These are phyloP conservation scores for Pristionchus maxplancki DNA, from an alignment of 2,888 invertebrate species.

Conservation along the genomic window DNA sequence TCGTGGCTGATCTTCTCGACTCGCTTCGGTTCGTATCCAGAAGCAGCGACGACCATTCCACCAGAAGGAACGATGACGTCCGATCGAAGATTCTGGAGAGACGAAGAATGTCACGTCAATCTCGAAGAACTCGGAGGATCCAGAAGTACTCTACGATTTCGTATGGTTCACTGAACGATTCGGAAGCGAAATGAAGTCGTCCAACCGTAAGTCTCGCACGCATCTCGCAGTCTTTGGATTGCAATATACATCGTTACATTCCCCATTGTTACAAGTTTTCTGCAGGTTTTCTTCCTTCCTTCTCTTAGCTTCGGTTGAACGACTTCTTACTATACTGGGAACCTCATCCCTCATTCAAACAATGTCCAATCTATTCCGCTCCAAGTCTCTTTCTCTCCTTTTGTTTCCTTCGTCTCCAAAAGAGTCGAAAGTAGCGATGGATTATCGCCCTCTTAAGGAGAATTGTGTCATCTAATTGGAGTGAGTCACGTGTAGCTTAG, in stretches of 20 bases:
- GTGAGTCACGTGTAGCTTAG: background rate
- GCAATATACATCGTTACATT: background rate
- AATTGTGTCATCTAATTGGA: background rate
- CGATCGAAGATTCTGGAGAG: constrained; percentile 6
- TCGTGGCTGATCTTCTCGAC: constrained; percentile 44
- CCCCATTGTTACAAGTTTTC: background rate
- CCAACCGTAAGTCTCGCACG: no score
- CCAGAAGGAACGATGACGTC: constrained; percentile 51
- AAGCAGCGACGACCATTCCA: constrained; percentile 39
- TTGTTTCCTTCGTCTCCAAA: background rate
- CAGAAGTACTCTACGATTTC: no score
- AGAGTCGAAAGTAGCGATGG: background rate
- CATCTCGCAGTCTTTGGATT: no score
- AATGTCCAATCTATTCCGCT: background rate
- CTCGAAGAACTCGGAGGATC: no score
- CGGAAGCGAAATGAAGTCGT: no score
- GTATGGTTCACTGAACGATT: no score
- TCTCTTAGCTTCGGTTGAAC: background rate
- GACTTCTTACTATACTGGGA: background rate
- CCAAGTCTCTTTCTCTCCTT: background rate
- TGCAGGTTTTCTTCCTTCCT: background rate
- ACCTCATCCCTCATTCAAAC: background rate
- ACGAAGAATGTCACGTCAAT: no score
- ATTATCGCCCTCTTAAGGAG: constrained; percentile 1
- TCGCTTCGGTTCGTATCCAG: background rate